These are phyloP conservation scores for Ondatra zibethicus DNA, from an alignment of 2,113 vertebrate species.

Conservation along the genomic window DNA sequence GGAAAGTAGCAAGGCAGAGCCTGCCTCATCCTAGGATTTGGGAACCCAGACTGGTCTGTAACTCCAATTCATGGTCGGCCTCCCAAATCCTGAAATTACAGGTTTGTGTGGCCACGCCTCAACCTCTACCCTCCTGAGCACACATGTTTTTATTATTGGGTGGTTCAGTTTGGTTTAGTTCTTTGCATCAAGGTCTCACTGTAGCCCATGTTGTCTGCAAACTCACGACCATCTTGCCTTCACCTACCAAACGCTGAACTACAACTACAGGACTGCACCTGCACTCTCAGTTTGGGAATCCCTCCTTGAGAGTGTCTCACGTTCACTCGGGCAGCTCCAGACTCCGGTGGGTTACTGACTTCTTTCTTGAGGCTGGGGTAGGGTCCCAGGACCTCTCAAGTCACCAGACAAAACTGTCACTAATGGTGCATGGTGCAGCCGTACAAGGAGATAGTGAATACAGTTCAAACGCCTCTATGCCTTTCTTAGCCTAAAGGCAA, in stretches of 20 bases:
- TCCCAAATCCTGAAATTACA: neutral
- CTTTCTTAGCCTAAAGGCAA: neutral
- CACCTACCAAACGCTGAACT: neutral
- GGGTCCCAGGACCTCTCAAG: neutral
- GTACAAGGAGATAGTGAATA: neutral
- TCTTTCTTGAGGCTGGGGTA: neutral
- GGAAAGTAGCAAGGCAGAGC: rapidly evolving
- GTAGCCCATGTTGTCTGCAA: neutral
- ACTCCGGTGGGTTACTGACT: neutral
- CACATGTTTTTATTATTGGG: neutral
- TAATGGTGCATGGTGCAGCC: neutral
- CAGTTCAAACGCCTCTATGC: rapidly evolving
- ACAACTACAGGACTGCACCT: no score
- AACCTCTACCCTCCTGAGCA: no score
- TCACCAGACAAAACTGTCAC: neutral
- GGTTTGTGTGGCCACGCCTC: neutral
- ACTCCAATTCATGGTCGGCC: neutral
- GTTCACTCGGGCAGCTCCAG: rapidly evolving
- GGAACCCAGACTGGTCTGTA: neutral
- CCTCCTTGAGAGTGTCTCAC: neutral
- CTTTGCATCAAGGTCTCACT: neutral
- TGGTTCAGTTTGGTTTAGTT: neutral
- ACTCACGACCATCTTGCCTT: neutral
- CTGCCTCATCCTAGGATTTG: neutral
- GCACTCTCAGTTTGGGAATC: neutral